Evolutionary conservation across 1,140 invertebrate genomes (phyloP).

Genomic region (Glossosoma conforme): DNA sequence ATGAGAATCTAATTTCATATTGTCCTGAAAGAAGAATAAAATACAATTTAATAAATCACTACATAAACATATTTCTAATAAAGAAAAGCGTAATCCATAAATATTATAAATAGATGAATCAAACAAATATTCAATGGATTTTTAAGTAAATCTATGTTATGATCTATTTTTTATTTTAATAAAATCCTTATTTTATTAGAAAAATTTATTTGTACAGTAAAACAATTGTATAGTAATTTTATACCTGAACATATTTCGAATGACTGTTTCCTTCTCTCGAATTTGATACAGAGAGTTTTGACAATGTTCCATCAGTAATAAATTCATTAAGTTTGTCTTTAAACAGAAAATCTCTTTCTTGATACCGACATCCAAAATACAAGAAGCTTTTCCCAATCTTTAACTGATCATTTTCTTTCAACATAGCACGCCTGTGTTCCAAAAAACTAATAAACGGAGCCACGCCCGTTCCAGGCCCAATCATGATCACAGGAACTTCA

Average conservation of each 20-base stretch:
- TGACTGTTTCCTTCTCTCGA: slow-evolving; percentile 16
- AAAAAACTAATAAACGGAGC: slow-evolving; percentile 73
- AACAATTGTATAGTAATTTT: no score
- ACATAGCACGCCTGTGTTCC: slow-evolving; percentile 47
- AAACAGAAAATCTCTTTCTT: slow-evolving; percentile 60
- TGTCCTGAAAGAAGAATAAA: slow-evolving; percentile 45
- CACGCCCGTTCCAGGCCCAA: slow-evolving; percentile 79
- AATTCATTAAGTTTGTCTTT: slow-evolving; percentile 50
- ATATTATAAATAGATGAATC: slow-evolving; percentile 1
- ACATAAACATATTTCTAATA: background rate
- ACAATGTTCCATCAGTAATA: slow-evolving; percentile 15
- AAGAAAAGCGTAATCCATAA: background rate
- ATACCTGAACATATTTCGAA: slow-evolving; percentile 29
- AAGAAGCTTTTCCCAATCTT: slow-evolving; percentile 52
- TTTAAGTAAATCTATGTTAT: background rate
- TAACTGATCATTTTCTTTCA: slow-evolving; percentile 30
- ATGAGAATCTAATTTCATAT: slow-evolving; percentile 43
- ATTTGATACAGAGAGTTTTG: slow-evolving; percentile 17
- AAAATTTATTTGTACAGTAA: background rate
- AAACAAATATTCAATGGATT: slow-evolving; percentile 17
- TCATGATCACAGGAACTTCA: slow-evolving; percentile 63
- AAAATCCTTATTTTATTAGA: background rate
- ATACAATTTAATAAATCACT: slow-evolving; percentile 1
- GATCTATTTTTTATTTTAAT: no score
- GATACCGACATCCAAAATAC: slow-evolving; percentile 73